Base-by-base conservation (phyloP, 2,888 invertebrate species). In the Steinernema hermaphroditum region DNA sequence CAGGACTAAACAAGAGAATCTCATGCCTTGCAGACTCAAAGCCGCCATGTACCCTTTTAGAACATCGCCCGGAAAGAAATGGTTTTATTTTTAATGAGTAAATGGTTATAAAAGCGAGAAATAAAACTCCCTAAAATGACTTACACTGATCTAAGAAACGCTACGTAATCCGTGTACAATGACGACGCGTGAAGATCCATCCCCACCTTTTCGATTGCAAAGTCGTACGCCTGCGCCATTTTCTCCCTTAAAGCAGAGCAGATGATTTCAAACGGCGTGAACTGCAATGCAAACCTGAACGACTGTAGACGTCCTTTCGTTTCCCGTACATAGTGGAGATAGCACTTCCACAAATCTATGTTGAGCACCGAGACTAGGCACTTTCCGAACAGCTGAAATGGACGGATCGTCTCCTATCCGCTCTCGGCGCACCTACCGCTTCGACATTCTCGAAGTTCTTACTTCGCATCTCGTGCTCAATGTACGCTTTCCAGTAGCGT, bases 211-310 rank as follows among this genome's bases (percentile, higher is more conserved):
- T 98, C 98, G 78, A 99, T 89, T 0, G 98, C 97, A 88, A 98
- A 98, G 88, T 99, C 97, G 88, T 97, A 99, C 0, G 98, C 97
- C 88, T 98, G 96, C 0, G 97, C 97, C 93, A 99, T 94, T 89
- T 96, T 97, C 88, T 98, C 98, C 87, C 97, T 96, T 87, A 74
- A 82, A n/a, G n/a, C n/a, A n/a, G n/a, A n/a, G n/a, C n/a, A n/a
- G n/a, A n/a, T n/a, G n/a, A n/a, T n/a, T n/a, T n/a, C n/a, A n/a
- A n/a, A n/a, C n/a, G n/a, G n/a, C n/a, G n/a, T n/a, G n/a, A n/a
- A n/a, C n/a, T n/a, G n/a, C n/a, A n/a, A n/a, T n/a, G 27, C n/a
- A 44, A 41, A 68, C 62, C 24, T 57, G 90, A 94, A 95, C 0
- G 93, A 93, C 0, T 93, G 92, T 80, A 96, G 90, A 84, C 93